Conservation (phyloP, 2,113 vertebrate genomes). For the Petaurus breviceps region DNA sequence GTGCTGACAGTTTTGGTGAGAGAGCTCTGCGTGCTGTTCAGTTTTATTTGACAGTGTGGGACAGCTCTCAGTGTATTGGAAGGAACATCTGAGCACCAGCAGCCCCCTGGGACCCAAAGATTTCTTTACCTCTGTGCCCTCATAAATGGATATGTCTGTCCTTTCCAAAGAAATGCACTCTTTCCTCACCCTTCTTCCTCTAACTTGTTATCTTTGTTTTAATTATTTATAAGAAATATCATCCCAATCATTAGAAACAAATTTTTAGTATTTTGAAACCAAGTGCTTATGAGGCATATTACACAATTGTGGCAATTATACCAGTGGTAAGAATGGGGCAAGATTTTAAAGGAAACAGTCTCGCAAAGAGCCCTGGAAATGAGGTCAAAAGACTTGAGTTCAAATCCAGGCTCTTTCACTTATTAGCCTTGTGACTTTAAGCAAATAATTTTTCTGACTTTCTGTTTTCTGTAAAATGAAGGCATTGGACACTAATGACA, state of each 20-base stretch:
- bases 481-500: neutral
- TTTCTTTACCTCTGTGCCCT: conserved; percentile 80
- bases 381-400: conserved; percentile 56
- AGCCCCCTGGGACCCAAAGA: conserved; percentile 83
- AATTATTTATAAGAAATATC: conserved; percentile 83
- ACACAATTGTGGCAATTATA: neutral
- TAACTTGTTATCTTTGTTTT: conserved; percentile 78
- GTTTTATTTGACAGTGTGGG: conserved; percentile 87
- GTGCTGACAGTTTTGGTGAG: conserved; percentile 87
- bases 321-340: conserved; percentile 49
- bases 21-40: conserved; percentile 85
- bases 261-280: conserved; percentile 68
- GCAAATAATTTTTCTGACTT: neutral
- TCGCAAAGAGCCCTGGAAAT: neutral
- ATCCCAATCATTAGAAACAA: conserved; percentile 80
- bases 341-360: neutral
- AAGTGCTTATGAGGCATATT: conserved; percentile 53
- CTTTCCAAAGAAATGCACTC: conserved; percentile 57
- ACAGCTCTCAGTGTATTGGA: conserved; percentile 89
- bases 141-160: conserved; percentile 81
- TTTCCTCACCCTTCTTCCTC: conserved; percentile 51
- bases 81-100: conserved; percentile 82
- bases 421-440: neutral
- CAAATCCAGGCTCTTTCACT: neutral
- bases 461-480: neutral